Percentiles rank a stretch among this genome's conserved stretches.
These are phyloP conservation scores for Amphiura filiformis DNA, from an alignment of 35 echinoderm and acorn worm species.

Conservation along the genomic window DNA sequence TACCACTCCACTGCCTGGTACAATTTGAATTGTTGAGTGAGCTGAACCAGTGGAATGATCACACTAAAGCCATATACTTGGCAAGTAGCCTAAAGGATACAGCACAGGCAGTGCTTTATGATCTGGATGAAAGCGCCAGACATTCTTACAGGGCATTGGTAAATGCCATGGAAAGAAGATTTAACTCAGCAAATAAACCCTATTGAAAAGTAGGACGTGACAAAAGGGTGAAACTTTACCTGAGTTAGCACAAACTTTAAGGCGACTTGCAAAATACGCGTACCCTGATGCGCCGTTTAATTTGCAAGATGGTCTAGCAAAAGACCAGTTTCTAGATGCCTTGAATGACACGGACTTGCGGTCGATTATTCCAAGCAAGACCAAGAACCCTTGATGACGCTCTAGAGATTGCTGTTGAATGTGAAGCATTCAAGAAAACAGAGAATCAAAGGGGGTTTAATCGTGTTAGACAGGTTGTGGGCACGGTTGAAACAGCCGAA, in stretches of 20 bases:
- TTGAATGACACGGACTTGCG: slow-evolving; percentile 35
- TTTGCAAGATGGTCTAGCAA: slow-evolving; percentile 24
- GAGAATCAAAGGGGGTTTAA: slow-evolving; percentile 30
- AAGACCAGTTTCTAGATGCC: slow-evolving; percentile 55
- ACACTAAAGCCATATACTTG: slow-evolving; percentile 16
- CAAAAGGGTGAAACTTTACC: slow-evolving; percentile 27
- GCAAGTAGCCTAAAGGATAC: slow-evolving; percentile 38
- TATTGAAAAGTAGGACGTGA: slow-evolving; percentile 19
- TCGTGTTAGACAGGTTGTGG: too few species aligned
- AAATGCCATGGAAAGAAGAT: slow-evolving; percentile 16
- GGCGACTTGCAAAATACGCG: background rate
- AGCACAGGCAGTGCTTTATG: slow-evolving; percentile 26
- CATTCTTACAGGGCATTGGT: background rate
- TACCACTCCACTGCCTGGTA: too few species aligned
- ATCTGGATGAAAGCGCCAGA: slow-evolving; percentile 19
- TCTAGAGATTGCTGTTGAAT: too few species aligned
- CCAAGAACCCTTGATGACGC: slow-evolving; percentile 23
- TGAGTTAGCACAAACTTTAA: slow-evolving; percentile 36
- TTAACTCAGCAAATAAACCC: slow-evolving; percentile 20
- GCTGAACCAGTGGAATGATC: too few species aligned
- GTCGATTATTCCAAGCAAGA: slow-evolving; percentile 46
- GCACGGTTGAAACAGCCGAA: too few species aligned
- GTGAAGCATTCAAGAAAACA: slow-evolving; percentile 35
- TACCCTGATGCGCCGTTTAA: slow-evolving; percentile 27
- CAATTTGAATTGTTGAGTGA: too few species aligned